Percentiles rank a stretch among this genome's conserved stretches.
These are phyloP conservation scores for Cuniculus paca DNA, from an alignment of 2,797 vertebrate species.

Conservation along the genomic window DNA sequence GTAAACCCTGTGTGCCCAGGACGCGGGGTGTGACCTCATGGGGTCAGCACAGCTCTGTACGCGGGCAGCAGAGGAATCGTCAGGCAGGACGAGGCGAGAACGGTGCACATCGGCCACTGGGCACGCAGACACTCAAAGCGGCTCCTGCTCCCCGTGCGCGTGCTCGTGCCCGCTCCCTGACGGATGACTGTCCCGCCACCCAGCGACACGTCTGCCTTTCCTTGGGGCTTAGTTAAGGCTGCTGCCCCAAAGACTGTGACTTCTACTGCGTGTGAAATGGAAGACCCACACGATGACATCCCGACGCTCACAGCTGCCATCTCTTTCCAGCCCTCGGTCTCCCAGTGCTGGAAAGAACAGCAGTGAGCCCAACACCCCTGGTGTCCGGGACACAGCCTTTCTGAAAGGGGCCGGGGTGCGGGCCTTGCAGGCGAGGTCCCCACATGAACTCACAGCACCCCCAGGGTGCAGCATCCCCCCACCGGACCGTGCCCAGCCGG, in stretches of 20 bases:
- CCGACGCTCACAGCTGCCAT: background rate
- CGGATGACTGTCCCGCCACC: background rate
- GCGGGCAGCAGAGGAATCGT: background rate
- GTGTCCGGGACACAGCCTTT: background rate
- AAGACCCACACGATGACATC: background rate
- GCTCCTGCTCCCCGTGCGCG: background rate
- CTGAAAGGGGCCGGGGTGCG: background rate
- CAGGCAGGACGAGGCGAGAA: background rate
- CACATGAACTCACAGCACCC: background rate
- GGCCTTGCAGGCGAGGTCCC: background rate
- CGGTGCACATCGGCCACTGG: background rate
- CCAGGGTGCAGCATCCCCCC: fast-evolving
- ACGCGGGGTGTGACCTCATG: background rate
- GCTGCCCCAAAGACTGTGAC: background rate
- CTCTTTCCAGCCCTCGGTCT: background rate
- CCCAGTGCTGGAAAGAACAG: background rate
- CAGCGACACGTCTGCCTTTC: background rate
- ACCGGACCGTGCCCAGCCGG: background rate
- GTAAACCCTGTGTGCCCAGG: background rate
- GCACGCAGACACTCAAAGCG: background rate
- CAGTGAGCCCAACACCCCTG: background rate
- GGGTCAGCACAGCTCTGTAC: background rate
- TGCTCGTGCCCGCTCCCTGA: background rate
- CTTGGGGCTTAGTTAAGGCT: background rate
- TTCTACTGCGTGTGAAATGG: background rate